Base-by-base conservation (phyloP, 2,113 vertebrate genomes). In the Zosterops hypoxanthus region DNA sequence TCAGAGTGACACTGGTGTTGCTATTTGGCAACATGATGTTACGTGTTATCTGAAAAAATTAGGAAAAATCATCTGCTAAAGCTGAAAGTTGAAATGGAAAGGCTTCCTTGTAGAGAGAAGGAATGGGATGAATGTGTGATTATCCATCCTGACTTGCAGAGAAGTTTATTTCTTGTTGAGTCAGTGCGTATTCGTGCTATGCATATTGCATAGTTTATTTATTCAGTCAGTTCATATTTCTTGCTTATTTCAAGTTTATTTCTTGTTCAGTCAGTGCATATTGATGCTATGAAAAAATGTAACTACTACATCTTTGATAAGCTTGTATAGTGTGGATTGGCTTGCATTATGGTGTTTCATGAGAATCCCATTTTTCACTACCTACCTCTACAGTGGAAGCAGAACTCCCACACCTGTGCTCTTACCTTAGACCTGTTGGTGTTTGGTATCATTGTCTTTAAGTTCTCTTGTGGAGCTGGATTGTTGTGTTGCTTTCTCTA, bases 401-500 rank as follows among this genome's bases (percentile, higher is more conserved):
- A 63, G 50, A 50, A 9, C 25, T 82, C 16, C 22, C n/a, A 65
- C 19, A 65, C 5, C 4, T 25, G 1, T 52, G 44, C 21, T 6
- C 14, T 73, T 52, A 31, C 23, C 9, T 42, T 33, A 77, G 12
- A 70, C 25, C 17, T 42, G 25, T 36, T 89, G 13, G 20, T 53
- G 20, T 75, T 87, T 87, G n/a, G 2, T 65, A 10, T 41, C 20
- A 6, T 19, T 50, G 29, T 50, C 21, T 72, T 29, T 29, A 79
- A 39, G 12, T 39, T 85, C 26, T 85, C 11, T 33, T 33, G 23
- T 69, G 64, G 50, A 89, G 19, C 21, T 88, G 41, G 23, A 20
- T 77, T 39, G 21, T 56, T 14, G 18, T 0, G 0, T 25, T 78
- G 12, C 26, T 94, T 79, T 88, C 18, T 47, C 16, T 39, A 0